Evolutionary conservation across 2,888 invertebrate genomes (phyloP).

Genomic region (Ceriagrion tenellum): DNA sequence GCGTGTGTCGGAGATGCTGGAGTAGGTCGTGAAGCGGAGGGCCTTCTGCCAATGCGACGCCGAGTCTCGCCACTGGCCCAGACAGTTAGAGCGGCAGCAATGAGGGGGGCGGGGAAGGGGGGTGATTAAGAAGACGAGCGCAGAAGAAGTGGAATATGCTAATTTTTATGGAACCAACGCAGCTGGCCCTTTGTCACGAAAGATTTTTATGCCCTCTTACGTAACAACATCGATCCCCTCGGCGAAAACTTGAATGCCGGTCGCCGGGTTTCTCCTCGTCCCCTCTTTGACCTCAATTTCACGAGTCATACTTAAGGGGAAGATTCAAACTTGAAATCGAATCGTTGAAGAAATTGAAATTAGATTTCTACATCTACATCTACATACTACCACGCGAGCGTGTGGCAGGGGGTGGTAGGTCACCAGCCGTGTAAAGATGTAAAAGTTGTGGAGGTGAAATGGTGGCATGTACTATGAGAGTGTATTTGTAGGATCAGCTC

Average conservation of each 20-base stretch:
- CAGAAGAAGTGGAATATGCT: not conserved
- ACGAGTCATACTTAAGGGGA: no score
- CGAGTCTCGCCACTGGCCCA: not conserved
- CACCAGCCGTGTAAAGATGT: no score
- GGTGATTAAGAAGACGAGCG: not conserved
- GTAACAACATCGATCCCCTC: not conserved
- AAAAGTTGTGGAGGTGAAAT: no score
- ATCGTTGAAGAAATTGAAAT: no score
- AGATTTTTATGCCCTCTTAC: not conserved
- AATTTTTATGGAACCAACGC: not conserved
- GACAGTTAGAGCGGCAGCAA: not conserved
- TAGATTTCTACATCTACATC: no score
- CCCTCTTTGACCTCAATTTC: not conserved
- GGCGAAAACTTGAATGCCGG: not conserved
- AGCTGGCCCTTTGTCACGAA: not conserved
- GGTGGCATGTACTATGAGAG: no score
- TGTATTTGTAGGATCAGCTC: no score
- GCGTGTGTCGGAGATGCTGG: no score
- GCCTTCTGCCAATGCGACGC: no score
- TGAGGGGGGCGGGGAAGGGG: not conserved
- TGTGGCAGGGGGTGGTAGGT: no score
- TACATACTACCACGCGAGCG: no score
- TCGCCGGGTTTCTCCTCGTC: not conserved
- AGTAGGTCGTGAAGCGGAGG: not conserved
- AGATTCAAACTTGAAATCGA: no score